A percentile compares a stretch with the other conserved stretches of the same genome.
These are phyloP conservation scores for Micrasema minimum DNA, from an alignment of 1,140 invertebrate genomes.

Conservation along the genomic window DNA sequence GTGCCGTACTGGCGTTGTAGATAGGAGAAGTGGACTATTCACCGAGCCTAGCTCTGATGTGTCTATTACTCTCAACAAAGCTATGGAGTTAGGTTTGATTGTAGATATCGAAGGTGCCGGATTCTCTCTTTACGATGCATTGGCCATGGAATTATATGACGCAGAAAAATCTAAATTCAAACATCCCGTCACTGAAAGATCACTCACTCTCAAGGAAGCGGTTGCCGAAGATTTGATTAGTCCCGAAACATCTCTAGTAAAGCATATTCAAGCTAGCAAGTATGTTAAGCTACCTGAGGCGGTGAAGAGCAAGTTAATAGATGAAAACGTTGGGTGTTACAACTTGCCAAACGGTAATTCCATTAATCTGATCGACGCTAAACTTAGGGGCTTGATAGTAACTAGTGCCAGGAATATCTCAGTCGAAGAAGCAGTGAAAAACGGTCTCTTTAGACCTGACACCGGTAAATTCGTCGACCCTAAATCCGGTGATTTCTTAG, in stretches of 20 bases:
- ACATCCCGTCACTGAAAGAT: conserved; percentile 83
- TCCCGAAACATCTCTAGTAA: conserved; percentile 81
- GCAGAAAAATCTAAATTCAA: conserved; percentile 77
- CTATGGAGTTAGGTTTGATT: conserved; percentile 80
- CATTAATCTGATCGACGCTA: conserved; percentile 78
- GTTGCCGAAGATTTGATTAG: conserved; percentile 85
- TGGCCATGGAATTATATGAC: conserved; percentile 86
- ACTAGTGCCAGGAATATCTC: conserved; percentile 76
- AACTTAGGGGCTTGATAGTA: conserved; percentile 78
- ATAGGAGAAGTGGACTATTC: conserved; percentile 82
- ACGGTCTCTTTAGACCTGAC: conserved; percentile 79
- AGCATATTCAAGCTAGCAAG: conserved; percentile 75
- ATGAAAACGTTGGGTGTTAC: conserved; percentile 78
- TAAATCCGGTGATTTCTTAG: conserved; percentile 73
- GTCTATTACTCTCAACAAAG: conserved; percentile 75
- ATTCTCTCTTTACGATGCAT: conserved; percentile 84
- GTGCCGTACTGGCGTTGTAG: conserved; percentile 84
- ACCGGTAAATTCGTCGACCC: conserved; percentile 85
- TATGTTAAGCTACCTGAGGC: conserved; percentile 82
- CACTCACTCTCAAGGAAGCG: conserved; percentile 82
- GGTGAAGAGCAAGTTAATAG: conserved; percentile 77
- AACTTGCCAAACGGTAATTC: conserved; percentile 71
- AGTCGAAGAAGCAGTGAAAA: conserved; percentile 82
- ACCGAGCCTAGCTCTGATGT: conserved; percentile 75
- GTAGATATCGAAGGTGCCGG: conserved; percentile 86